These are phyloP conservation scores for Halichondria panicea DNA, from an alignment of 37 sponge, comb jelly and placozoan species.

Conservation along the genomic window DNA sequence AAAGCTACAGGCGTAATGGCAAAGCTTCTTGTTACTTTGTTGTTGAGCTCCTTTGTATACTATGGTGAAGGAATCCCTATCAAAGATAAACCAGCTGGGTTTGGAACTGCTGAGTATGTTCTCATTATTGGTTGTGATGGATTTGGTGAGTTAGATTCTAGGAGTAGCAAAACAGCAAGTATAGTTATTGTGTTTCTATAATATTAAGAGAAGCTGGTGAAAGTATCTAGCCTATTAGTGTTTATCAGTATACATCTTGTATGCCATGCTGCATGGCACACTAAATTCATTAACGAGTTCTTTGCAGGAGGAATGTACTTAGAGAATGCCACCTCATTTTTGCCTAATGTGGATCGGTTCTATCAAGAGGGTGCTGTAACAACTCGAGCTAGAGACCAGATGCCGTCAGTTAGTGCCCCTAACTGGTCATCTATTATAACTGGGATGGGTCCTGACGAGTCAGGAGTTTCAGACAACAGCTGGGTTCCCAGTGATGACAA, in stretches of 20 bases:
- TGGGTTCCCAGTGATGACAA: constrained; percentile 32
- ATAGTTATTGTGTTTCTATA: too few relatives aligned
- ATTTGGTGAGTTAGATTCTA: constrained; percentile 27
- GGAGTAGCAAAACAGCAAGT: too few relatives aligned
- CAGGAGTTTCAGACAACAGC: constrained; percentile 8
- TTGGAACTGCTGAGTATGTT: constrained; percentile 26
- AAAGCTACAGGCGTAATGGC: too few relatives aligned
- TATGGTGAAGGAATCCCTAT: too few relatives aligned
- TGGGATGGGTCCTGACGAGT: constrained; percentile 30
- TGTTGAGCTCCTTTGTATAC: too few relatives aligned
- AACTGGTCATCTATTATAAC: constrained; percentile 34
- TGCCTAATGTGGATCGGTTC: constrained; percentile 24
- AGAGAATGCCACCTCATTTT: constrained; percentile 36
- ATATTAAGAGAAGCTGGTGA: too few relatives aligned
- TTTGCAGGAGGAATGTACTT: constrained; percentile 34
- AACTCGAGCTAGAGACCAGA: constrained; percentile 14
- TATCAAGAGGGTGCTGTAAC: constrained; percentile 9
- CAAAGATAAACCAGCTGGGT: too few relatives aligned
- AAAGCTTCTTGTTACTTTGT: too few relatives aligned
- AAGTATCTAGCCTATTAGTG: background rate
- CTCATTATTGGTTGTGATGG: constrained; percentile 33
- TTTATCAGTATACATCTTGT: background rate
- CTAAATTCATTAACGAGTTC: too few relatives aligned
- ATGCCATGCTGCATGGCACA: too few relatives aligned
- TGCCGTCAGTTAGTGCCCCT: constrained; percentile 42